Conservation (phyloP, 2,797 vertebrate genomes). For the Brotula barbata region DNA sequence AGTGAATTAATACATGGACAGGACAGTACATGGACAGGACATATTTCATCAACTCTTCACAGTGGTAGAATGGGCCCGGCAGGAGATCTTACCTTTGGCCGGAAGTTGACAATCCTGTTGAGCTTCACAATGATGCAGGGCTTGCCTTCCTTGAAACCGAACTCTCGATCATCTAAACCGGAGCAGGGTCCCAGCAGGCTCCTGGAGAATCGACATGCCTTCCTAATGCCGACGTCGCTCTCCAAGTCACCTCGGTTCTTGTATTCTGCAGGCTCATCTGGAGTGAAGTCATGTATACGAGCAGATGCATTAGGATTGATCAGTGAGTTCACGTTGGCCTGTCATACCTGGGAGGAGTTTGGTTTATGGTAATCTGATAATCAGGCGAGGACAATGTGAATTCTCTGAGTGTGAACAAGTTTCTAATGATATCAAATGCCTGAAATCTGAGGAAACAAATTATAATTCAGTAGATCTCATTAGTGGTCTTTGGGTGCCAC, state of each 20-base stretch:
- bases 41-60: background rate
- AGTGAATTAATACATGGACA: background rate
- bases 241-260: slow-evolving; percentile 83
- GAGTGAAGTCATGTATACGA: too few species aligned
- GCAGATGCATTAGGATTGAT: too few species aligned
- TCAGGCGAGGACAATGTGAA: too few species aligned
- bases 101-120: slow-evolving; percentile 92
- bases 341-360: too few species aligned
- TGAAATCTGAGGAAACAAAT: too few species aligned
- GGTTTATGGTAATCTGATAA: too few species aligned
- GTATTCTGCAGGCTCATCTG: slow-evolving; percentile 75
- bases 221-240: slow-evolving; percentile 77
- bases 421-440: too few species aligned
- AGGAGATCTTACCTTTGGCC: slow-evolving; percentile 79
- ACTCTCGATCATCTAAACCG: slow-evolving; percentile 78
- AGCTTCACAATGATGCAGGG: slow-evolving; percentile 94
- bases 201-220: slow-evolving; percentile 86
- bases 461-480: too few species aligned
- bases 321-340: too few species aligned
- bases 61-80: background rate
- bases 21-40: too few species aligned
- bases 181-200: slow-evolving; percentile 87
- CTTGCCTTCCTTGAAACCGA: slow-evolving; percentile 86
- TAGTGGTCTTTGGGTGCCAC: too few species aligned
- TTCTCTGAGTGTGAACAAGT: too few species aligned